phyloP scores from a whole-genome alignment of 2,113 vertebrate species.

The Macquaria australasica region DNA sequence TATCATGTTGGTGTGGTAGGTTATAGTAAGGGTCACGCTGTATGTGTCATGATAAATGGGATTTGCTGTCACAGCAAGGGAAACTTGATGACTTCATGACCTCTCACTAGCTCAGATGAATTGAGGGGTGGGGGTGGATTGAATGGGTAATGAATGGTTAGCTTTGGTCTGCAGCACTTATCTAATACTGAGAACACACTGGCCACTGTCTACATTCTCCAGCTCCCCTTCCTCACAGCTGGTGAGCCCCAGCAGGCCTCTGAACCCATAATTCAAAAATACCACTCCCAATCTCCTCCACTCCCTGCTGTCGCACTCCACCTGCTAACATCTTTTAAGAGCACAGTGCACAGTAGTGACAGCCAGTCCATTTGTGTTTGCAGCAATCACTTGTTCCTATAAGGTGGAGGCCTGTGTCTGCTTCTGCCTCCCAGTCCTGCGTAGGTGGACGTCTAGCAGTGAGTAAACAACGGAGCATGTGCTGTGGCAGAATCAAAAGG shows the following conservation, averaged over 20 bases:
- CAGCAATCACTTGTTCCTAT: conserved; percentile 37
- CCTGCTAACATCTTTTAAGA: conserved; percentile 65
- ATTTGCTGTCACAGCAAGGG: conserved; percentile 68
- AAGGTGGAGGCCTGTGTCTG: conserved; percentile 44
- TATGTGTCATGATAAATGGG: conserved; percentile 65
- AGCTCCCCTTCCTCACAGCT: conserved; percentile 60
- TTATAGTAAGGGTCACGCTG: conserved; percentile 25
- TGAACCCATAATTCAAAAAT: conserved; percentile 62
- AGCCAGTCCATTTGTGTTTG: conserved; percentile 46
- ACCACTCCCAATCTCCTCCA: conserved; percentile 28
- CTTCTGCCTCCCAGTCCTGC: conserved; percentile 30
- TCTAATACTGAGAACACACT: conserved; percentile 48
- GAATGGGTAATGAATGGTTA: conserved; percentile 67
- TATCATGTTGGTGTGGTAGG: conserved; percentile 19
- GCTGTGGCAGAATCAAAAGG: conserved; percentile 16
- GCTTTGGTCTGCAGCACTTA: conserved; percentile 71
- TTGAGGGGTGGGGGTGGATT: background rate
- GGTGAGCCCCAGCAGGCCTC: conserved; percentile 34
- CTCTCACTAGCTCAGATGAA: conserved; percentile 40
- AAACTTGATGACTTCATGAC: conserved; percentile 64
- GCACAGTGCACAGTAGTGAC: conserved; percentile 17
- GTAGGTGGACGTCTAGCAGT: conserved; percentile 36
- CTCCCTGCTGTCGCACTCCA: conserved; percentile 62
- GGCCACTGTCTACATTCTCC: conserved; percentile 51
- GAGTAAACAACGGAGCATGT: conserved; percentile 60